Conservation (phyloP, 2,888 invertebrate genomes). For the Clunio marinus region DNA sequence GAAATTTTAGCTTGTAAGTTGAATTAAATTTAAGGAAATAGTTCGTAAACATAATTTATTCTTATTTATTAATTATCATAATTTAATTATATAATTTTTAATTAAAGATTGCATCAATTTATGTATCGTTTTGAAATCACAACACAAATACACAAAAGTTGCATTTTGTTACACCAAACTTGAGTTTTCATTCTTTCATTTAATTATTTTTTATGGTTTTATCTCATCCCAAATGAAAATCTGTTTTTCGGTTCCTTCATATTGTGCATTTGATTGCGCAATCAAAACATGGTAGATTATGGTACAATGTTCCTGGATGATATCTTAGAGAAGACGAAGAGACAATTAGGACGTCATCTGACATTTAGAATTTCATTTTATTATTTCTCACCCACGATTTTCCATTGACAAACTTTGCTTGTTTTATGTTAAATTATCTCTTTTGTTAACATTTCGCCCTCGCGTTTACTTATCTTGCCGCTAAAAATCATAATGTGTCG, state of each 20-base stretch:
- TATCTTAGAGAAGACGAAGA: not conserved
- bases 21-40: no score
- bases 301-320: slow-evolving; percentile 37
- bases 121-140: not conserved
- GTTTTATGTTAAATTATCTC: slow-evolving; percentile 3
- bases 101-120: not conserved
- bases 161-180: not conserved
- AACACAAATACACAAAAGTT: not conserved
- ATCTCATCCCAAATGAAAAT: slow-evolving; percentile 1
- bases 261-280: not conserved
- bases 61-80: not conserved
- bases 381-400: not conserved
- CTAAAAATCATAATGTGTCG: not conserved
- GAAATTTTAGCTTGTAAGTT: not conserved
- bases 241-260: not conserved
- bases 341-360: not conserved
- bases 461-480: not conserved
- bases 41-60: not conserved
- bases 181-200: not conserved
- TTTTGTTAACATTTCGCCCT: not conserved
- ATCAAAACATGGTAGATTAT: slow-evolving; percentile 13
- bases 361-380: slow-evolving; percentile 2
- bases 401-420: not conserved
- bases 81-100: not conserved
- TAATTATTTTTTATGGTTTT: no score